A percentile compares a stretch with the other conserved stretches of the same genome.
These are phyloP conservation scores for Operophtera brumata DNA, from an alignment of 2,888 invertebrate species.

Conservation along the genomic window DNA sequence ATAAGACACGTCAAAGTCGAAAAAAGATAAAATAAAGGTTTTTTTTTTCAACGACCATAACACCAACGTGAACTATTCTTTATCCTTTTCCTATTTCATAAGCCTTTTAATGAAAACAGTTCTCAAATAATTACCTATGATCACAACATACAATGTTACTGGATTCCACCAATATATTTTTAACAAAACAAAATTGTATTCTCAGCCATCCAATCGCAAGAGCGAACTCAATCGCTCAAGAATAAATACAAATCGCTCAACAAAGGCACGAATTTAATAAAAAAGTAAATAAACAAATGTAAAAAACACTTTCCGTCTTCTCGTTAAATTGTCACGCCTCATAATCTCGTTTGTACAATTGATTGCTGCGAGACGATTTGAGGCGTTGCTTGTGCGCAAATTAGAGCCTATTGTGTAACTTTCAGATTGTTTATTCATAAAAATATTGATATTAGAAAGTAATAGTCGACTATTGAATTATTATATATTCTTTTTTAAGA, in stretches of 20 bases:
- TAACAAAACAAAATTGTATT: conserved; percentile 5
- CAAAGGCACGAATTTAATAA: conserved; percentile 27
- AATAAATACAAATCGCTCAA: conserved; percentile 24
- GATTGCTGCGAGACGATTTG: conserved; percentile 6
- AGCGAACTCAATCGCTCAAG: conserved; percentile 14
- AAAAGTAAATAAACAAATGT: conserved; percentile 27
- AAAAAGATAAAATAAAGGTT: background rate
- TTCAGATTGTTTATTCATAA: background rate
- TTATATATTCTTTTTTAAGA: no score
- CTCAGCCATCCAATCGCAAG: conserved; percentile 8
- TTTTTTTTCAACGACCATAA: background rate
- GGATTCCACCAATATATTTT: background rate
- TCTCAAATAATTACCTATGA: background rate
- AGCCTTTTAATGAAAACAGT: background rate
- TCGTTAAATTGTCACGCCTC: conserved; percentile 44
- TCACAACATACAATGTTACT: background rate
- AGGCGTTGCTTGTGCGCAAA: conserved; percentile 4
- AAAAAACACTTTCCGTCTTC: conserved; percentile 29
- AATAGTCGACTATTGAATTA: no score
- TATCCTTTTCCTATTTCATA: no score
- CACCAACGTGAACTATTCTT: no score
- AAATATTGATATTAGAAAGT: background rate
- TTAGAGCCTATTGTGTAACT: background rate
- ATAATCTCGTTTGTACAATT: conserved; percentile 18
- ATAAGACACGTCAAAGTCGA: background rate